Evolutionary conservation across 2,113 vertebrate species (phyloP), one percentile per base, ranked within the genome.

Genomic region (Dipodomys ordii): DNA sequence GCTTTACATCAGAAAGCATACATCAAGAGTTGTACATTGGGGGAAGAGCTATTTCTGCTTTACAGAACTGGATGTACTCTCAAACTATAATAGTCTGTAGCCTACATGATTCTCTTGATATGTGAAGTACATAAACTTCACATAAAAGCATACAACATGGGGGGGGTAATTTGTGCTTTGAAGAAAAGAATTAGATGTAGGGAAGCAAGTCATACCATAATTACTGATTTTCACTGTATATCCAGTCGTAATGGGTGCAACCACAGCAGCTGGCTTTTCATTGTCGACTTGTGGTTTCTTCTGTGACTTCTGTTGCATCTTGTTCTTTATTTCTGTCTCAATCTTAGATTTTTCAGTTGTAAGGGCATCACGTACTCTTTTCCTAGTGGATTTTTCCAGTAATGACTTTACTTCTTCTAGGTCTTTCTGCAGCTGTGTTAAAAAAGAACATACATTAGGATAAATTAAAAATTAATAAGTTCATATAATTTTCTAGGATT

Each of bases 201-300:
- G 20, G 67, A 13, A 88, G 88, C 3, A 0, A 84, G 39, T 22
- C 98, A 60, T 98, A 99, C 99, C 99, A 0, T 99, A 99, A 96
- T 99, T 99, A 83, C 98, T 99, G 94, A 99, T 99, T 97, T 99
- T 99, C 94, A 99, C 99, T 0, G 99, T 99, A 94, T 99, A 99
- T 1, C 98, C 97, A 60, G 98, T 98, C 94, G 98, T 97, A 25
- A 98, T 93, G 32, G 98, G 94, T 20, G 98, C 94, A 30, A 98
- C 97, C 76, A 98, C 96, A 53, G 98, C 96, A 0, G 96, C 97
- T 2, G 95, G 97, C 78, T 98, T 98, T 28, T 98, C 97, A 13
- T 97, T 97, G 28, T 99, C 99, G 35, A 87, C 93, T 16, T 98
- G 98, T 97, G 96, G 97, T 94, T 98, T 99, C 92, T 97, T 98